Percentiles rank a stretch among this genome's conserved stretches.
Evolutionary conservation across 92 coral and sea anemone species (phyloP).

Genomic region (Galaxea fascicularis): DNA sequence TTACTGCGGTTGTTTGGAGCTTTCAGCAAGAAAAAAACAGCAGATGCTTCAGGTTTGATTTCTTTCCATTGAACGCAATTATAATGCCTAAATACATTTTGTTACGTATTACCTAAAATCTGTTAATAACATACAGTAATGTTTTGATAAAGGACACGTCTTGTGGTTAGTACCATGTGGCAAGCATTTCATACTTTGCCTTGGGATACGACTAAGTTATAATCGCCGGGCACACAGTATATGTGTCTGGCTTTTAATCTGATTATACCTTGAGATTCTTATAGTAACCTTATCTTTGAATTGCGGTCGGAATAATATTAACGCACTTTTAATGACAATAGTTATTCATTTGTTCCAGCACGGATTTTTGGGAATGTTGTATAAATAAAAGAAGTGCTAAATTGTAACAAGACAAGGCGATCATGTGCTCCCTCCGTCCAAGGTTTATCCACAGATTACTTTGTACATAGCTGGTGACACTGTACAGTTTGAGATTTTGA

Average conservation of each 20-base stretch:
- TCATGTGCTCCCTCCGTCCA: too few relatives aligned
- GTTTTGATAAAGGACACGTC: background rate
- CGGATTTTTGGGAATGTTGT: too few relatives aligned
- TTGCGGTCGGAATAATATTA: too few relatives aligned
- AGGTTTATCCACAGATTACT: too few relatives aligned
- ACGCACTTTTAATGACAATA: too few relatives aligned
- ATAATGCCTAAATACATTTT: background rate
- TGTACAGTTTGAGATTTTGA: too few relatives aligned
- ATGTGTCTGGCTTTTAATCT: background rate
- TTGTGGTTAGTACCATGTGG: background rate
- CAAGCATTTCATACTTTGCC: background rate
- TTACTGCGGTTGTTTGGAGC: slow-evolving; percentile 39
- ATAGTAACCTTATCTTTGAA: too few relatives aligned
- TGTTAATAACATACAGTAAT: background rate
- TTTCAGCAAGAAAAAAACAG: slow-evolving; percentile 15
- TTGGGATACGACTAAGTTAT: background rate
- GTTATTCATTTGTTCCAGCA: too few relatives aligned
- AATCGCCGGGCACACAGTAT: background rate
- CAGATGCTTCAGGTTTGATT: slow-evolving; percentile 33
- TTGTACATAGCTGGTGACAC: too few relatives aligned
- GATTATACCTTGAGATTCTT: background rate
- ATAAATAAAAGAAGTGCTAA: too few relatives aligned
- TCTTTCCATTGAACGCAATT: slow-evolving; percentile 1
- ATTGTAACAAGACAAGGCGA: too few relatives aligned
- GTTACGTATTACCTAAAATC: slow-evolving; percentile 5